Evolutionary conservation across 64 coral and sea anemone genomes (phyloP).

Genomic region (Pocillopora verrucosa): DNA sequence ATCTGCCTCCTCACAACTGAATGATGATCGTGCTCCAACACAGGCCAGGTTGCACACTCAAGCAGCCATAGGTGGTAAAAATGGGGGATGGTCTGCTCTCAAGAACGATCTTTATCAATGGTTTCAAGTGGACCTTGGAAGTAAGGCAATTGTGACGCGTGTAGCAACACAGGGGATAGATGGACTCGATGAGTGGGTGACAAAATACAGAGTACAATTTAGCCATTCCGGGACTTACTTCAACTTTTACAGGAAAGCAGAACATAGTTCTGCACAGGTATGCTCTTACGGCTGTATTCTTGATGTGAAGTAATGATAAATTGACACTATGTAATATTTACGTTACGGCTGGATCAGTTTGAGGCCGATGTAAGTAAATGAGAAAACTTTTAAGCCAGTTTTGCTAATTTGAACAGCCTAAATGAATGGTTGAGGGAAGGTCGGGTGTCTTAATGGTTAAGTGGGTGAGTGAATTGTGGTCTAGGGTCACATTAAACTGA

Average conservation of each 20-base stretch:
- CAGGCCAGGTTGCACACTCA: constrained; percentile 48
- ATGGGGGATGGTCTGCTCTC: constrained; percentile 54
- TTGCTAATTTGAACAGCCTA: too few species aligned
- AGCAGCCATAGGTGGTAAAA: neutral
- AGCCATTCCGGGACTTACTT: constrained; percentile 46
- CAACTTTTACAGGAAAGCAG: constrained; percentile 14
- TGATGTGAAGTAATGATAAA: too few species aligned
- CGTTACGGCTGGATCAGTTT: too few species aligned
- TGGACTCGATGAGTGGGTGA: constrained; percentile 60
- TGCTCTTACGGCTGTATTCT: neutral
- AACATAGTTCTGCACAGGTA: neutral
- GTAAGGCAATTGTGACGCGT: constrained; percentile 53
- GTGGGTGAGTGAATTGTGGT: too few species aligned
- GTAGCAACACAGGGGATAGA: constrained; percentile 59
- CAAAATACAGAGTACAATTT: constrained; percentile 41
- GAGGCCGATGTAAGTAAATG: too few species aligned
- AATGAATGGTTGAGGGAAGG: too few species aligned
- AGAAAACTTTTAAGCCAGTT: too few species aligned
- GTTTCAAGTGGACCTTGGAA: constrained; percentile 68
- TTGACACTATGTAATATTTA: too few species aligned
- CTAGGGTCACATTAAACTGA: too few species aligned
- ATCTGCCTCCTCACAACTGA: constrained; percentile 35
- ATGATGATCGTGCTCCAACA: neutral
- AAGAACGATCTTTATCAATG: constrained; percentile 56
- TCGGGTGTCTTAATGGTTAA: too few species aligned